phyloP scores from a whole-genome alignment of 2,888 invertebrate species.

The Dasysyrphus albostriatus region DNA sequence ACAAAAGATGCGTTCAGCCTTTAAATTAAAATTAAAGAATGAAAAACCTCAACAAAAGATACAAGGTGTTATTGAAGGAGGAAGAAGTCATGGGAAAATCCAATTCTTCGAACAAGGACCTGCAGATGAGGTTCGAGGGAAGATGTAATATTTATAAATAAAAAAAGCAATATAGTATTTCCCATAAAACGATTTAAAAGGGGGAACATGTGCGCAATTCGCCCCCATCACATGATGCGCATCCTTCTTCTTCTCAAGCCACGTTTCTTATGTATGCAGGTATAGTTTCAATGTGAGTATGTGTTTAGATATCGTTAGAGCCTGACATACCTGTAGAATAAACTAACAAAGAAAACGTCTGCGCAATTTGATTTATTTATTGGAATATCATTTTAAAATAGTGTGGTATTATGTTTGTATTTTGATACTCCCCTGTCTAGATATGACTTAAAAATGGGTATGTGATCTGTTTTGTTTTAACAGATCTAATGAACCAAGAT shows the following conservation, averaged over 20 bases:
- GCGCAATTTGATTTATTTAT: constrained; percentile 69
- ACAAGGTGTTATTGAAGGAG: constrained; percentile 71
- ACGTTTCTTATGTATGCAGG: background rate
- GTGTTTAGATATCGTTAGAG: background rate
- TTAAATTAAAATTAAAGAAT: constrained; percentile 34
- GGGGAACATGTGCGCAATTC: constrained; percentile 71
- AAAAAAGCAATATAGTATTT: constrained; percentile 36
- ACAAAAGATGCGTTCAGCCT: constrained; percentile 66
- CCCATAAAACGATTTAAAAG: constrained; percentile 38
- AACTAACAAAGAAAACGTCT: constrained; percentile 53
- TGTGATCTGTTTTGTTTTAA: background rate
- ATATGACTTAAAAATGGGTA: constrained; percentile 50
- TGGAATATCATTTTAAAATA: constrained; percentile 47
- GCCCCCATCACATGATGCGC: constrained; percentile 43
- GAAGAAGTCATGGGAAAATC: constrained; percentile 73
- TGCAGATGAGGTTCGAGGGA: constrained; percentile 32
- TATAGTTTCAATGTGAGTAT: background rate
- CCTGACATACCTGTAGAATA: background rate
- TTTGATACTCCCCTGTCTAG: constrained; percentile 50
- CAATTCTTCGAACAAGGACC: constrained; percentile 60
- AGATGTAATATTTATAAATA: background rate
- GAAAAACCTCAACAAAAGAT: constrained; percentile 70
- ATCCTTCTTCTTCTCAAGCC: constrained; percentile 1
- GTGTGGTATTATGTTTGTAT: constrained; percentile 6
- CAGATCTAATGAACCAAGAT: background rate